Conservation (phyloP, 2,113 vertebrate genomes). For the Eulacestoma nigropectus region DNA sequence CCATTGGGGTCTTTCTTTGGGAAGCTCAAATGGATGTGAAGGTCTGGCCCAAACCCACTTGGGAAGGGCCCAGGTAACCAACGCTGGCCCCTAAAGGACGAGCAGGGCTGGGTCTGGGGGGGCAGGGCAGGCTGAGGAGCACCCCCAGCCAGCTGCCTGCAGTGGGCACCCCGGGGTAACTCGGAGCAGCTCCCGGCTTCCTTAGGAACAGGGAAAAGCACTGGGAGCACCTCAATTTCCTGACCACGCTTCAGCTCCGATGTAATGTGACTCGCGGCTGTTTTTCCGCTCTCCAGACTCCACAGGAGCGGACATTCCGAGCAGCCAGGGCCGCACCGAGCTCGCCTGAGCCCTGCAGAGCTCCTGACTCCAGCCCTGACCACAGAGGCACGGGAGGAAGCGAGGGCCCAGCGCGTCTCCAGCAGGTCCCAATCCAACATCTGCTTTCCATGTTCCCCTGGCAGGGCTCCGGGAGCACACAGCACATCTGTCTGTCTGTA, state of each 20-base stretch:
- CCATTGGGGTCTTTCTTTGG: not conserved
- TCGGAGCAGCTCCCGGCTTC: not conserved
- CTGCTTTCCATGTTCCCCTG: conserved; percentile 50
- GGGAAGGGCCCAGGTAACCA: not conserved
- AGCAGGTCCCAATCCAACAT: conserved; percentile 8
- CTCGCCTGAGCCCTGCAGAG: not conserved
- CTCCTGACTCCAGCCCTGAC: not conserved
- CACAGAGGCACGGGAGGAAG: not conserved
- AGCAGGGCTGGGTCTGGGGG: too few relatives aligned
- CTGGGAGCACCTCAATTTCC: not conserved
- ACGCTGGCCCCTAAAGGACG: fast-evolving
- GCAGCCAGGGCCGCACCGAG: not conserved
- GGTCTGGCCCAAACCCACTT: not conserved
- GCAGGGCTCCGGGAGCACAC: not conserved
- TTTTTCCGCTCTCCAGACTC: fast-evolving
- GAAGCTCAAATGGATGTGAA: not conserved
- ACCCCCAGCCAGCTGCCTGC: not conserved
- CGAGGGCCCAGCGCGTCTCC: not conserved
- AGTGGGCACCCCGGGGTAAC: fast-evolving
- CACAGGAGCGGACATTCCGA: not conserved
- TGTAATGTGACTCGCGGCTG: not conserved
- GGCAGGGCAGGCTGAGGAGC: not conserved
- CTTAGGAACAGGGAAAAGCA: too few relatives aligned
- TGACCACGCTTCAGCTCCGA: fast-evolving
- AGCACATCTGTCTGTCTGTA: not conserved